A percentile compares a stretch with the other conserved stretches of the same genome.
These are phyloP conservation scores for Hermaeophaga mercurialis DNA, from an alignment of 2,888 invertebrate genomes.

Conservation along the genomic window DNA sequence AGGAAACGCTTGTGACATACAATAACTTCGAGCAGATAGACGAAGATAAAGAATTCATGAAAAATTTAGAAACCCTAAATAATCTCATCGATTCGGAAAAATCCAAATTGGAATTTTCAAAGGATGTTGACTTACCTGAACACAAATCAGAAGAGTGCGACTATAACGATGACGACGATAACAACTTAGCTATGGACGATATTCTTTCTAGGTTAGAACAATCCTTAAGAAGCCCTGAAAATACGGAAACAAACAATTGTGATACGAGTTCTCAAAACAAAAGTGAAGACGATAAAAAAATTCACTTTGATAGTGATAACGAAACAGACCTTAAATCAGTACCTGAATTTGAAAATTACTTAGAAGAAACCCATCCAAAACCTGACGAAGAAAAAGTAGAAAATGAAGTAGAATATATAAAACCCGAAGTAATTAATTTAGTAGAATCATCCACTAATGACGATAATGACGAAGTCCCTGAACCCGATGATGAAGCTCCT, in stretches of 20 bases:
- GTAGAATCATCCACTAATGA: slow-evolving; percentile 37
- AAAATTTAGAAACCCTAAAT: slow-evolving; percentile 50
- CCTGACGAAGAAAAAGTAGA: slow-evolving; percentile 34
- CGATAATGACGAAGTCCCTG: slow-evolving; percentile 34
- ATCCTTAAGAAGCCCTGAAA: slow-evolving; percentile 60
- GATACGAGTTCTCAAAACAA: slow-evolving; percentile 34
- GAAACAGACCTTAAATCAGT: slow-evolving; percentile 38
- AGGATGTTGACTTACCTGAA: slow-evolving; percentile 36
- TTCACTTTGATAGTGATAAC: slow-evolving; percentile 33
- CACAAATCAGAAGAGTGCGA: slow-evolving; percentile 53
- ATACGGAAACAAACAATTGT: slow-evolving; percentile 35
- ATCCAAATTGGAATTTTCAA: slow-evolving; percentile 31
- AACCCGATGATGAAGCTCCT: slow-evolving; percentile 45
- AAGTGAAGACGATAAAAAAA: slow-evolving; percentile 20
- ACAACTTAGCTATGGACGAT: slow-evolving; percentile 60
- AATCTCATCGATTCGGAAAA: slow-evolving; percentile 48
- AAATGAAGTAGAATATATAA: slow-evolving; percentile 19
- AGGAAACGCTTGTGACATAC: slow-evolving; percentile 29
- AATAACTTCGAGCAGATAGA: slow-evolving; percentile 35
- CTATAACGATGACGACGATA: slow-evolving; percentile 57
- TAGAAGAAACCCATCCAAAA: slow-evolving; percentile 45
- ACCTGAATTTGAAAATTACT: slow-evolving; percentile 37
- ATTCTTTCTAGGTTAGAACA: slow-evolving; percentile 69
- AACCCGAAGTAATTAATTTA: slow-evolving; percentile 27
- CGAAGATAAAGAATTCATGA: slow-evolving; percentile 42